Evolutionary conservation across 92 coral and sea anemone species (phyloP), one percentile per base, ranked within the genome.

Genomic region (Siderastrea siderea): DNA sequence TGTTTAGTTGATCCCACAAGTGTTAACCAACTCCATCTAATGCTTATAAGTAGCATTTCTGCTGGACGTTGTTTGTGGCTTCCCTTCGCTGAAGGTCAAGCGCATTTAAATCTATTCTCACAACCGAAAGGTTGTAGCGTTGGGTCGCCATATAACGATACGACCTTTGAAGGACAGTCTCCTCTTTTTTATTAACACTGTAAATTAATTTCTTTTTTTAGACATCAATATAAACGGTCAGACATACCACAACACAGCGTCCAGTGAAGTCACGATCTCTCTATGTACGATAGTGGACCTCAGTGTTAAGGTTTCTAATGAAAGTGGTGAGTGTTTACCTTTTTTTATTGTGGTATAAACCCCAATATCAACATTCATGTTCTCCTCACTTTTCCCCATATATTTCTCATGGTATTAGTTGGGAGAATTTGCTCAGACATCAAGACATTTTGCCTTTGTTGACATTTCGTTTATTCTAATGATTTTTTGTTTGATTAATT

Each of bases 31-130:
- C 2, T 6, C 12, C 6, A 26, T 12, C 57, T 19, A 26, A 26
- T 6, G 2, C 19, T n/a, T 19, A 64, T 67, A 64, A 64, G 50
- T 64, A 46, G 7, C 14, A 8, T 5, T 57, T 19, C 0, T 19
- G 4, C 4, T 15, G 4, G 1, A 15, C 0, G 0, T 45, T 7
- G 4, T 3, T 4, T 4, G 6, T n/a, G 95, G 91, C 91, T 88
- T 88, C 84, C 95, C 94, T 89, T 94, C 96, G 96, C 94, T 85
- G 91, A 89, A 85, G 96, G 95, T 79, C 54, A 94, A 89, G 96
- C 96, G 96, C 96, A 91, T 88, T 85, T 88, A 89, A 94, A 89
- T 88, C 95, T 91, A 73, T 94, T 85, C 92, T 75, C 8, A 78
- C 84, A 68, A 68, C 81, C 87, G 92, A 91, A 67, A 88, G 96